A percentile compares a stretch with the other conserved stretches of the same genome.
These are phyloP conservation scores for Lasaia peninsularis DNA, from an alignment of 1,140 invertebrate species.

Conservation along the genomic window DNA sequence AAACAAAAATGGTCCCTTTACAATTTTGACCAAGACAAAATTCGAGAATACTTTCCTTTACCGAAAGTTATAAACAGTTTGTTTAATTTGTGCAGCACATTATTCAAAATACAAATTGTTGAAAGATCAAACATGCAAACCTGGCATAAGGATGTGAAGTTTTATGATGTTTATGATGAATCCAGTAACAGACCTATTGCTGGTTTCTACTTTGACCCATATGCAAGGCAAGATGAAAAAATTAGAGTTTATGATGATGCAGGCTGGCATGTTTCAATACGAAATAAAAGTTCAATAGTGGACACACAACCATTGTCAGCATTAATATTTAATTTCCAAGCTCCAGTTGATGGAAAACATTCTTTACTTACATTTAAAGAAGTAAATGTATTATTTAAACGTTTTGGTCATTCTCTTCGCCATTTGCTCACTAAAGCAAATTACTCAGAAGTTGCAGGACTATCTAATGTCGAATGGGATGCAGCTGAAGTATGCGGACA, in stretches of 20 bases:
- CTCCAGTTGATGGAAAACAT: conserved; percentile 79
- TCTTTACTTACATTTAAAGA: conserved; percentile 87
- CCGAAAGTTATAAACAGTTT: conserved; percentile 86
- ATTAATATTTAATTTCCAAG: conserved; percentile 89
- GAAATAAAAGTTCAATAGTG: conserved; percentile 81
- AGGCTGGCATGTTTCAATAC: conserved; percentile 84
- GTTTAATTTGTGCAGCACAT: conserved; percentile 84
- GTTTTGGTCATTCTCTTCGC: conserved; percentile 91
- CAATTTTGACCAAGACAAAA: conserved; percentile 83
- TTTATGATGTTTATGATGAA: conserved; percentile 89
- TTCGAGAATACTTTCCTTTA: conserved; percentile 91
- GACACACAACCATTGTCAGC: conserved; percentile 84
- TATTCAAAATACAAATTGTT: conserved; percentile 91
- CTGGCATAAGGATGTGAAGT: conserved; percentile 93
- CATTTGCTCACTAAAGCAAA: conserved; percentile 88
- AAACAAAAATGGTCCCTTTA: conserved; percentile 82
- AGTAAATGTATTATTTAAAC: conserved; percentile 86
- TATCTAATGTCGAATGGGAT: conserved; percentile 95
- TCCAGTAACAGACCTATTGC: conserved; percentile 82
- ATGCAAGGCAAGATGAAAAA: conserved; percentile 82
- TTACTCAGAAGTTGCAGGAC: conserved; percentile 89
- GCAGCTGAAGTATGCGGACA: conserved; percentile 87
- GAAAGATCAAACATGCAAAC: conserved; percentile 81
- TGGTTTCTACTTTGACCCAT: conserved; percentile 91
- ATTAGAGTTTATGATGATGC: conserved; percentile 78